Base-by-base conservation (phyloP, 2,888 invertebrate species). In the Tiphia femorata region DNA sequence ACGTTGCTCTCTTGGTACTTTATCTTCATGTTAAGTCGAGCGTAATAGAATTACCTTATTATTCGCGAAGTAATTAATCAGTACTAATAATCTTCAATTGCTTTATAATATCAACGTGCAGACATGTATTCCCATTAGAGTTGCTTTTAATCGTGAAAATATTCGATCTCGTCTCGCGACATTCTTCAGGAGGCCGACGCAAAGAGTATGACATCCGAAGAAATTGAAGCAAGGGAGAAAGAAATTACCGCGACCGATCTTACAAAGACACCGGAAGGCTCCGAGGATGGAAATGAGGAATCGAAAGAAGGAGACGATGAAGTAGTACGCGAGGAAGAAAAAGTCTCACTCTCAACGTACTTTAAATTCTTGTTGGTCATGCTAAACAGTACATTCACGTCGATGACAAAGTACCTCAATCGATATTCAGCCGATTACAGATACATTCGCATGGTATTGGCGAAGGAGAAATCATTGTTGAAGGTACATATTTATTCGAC, bases 381-480 rank as follows among this genome's bases (percentile, higher is more conserved):
- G 72, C 81, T 95, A 50, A 90, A 91, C 64, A 94, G 95, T 73
- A 80, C 89, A 4, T 87, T 97, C 82, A 92, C 95, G 48, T 93
- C 95, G 17, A 78, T 94, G 47, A 96, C 96, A 1, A 88, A 89
- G 49, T 89, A 92, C 72, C 86, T 98, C 53, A 96, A 98, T 86
- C 89, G 88, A 72, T 91, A 94, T 74, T 98, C 98, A 0, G 88
- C 93, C 49, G 97, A 98, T 84, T 98, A 98, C 84, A 89, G 98
- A 77, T 97, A 96, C 81, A 96, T 99, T 0, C 93, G 97, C 19
- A 91, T 91, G 68, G 93, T 95, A 21, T 87, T 99, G 49, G 90
- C 92, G 0, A 88, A 91, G 58, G 98, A 99, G 80, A 97, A 97
- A 85, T 93, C 91, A 82, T 85, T 89, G 51, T 85, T 97, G 1